Conservation (phyloP, 2,888 invertebrate genomes). For the Melanophora roralis region DNA sequence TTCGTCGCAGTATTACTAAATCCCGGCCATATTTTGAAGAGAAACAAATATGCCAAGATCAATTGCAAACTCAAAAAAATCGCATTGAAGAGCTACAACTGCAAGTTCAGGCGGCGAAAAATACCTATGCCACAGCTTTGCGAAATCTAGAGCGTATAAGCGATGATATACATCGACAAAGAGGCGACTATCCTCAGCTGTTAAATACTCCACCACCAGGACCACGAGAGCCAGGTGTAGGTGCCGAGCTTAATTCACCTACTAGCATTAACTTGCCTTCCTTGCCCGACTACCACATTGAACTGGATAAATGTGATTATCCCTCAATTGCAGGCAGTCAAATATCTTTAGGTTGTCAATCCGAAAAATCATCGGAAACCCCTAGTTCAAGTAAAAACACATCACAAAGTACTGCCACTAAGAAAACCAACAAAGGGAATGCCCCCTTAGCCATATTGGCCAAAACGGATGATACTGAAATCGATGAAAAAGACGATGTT, state of each 20-base stretch:
- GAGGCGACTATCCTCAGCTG: slow-evolving; percentile 72
- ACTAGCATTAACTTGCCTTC: slow-evolving; percentile 71
- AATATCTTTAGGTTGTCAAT: slow-evolving; percentile 77
- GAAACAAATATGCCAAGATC: slow-evolving; percentile 90
- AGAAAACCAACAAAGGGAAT: slow-evolving; percentile 37
- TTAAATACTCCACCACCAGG: slow-evolving; percentile 72
- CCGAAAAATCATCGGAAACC: slow-evolving; percentile 62
- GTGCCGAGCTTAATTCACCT: slow-evolving; percentile 81
- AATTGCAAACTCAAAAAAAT: slow-evolving; percentile 89
- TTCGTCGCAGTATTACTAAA: slow-evolving; percentile 89
- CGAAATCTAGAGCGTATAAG: slow-evolving; percentile 92
- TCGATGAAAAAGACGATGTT: slow-evolving; percentile 63
- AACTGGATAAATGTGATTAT: slow-evolving; percentile 80
- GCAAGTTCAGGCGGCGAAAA: slow-evolving; percentile 85
- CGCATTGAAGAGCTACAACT: slow-evolving; percentile 89
- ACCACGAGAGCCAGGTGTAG: slow-evolving; percentile 84
- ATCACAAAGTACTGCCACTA: slow-evolving; percentile 58
- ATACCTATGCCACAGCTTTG: slow-evolving; percentile 88
- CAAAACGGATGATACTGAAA: slow-evolving; percentile 64
- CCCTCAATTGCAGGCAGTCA: slow-evolving; percentile 78
- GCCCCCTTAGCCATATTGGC: slow-evolving; percentile 51
- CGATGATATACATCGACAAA: slow-evolving; percentile 87
- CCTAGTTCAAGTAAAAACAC: slow-evolving; percentile 65
- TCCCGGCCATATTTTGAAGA: slow-evolving; percentile 94
- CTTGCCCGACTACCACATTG: slow-evolving; percentile 79